These are phyloP conservation scores for Heliconius sara DNA, from an alignment of 2,888 invertebrate genomes.

Conservation along the genomic window DNA sequence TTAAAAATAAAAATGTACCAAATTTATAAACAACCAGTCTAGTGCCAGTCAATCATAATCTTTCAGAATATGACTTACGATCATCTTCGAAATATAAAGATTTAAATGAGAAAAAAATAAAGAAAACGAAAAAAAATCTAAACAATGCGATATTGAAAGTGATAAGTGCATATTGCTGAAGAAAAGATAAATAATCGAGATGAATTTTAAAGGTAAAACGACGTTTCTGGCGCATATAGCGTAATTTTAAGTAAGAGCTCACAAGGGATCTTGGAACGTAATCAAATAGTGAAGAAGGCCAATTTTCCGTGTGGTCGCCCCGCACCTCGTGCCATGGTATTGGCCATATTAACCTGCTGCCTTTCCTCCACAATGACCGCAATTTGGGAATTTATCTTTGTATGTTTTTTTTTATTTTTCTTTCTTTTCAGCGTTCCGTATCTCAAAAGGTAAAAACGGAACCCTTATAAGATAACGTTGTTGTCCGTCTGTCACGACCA, in stretches of 20 bases:
- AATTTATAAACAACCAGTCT: too few relatives aligned
- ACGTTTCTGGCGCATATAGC: slow-evolving; percentile 54
- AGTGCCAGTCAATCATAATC: too few relatives aligned
- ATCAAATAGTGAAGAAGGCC: slow-evolving; percentile 74
- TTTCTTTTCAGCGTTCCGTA: too few relatives aligned
- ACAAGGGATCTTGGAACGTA: slow-evolving; percentile 77
- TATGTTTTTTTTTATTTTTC: too few relatives aligned
- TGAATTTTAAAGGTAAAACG: slow-evolving; percentile 42
- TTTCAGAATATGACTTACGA: background rate
- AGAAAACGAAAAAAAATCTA: background rate
- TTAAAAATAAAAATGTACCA: background rate
- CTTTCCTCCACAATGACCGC: slow-evolving; percentile 60
- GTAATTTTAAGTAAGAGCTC: slow-evolving; percentile 60
- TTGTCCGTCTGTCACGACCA: too few relatives aligned
- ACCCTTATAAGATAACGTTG: too few relatives aligned
- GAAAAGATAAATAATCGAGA: slow-evolving; percentile 42
- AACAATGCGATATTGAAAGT: slow-evolving; percentile 11
- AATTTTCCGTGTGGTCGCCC: slow-evolving; percentile 79
- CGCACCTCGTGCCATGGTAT: slow-evolving; percentile 65
- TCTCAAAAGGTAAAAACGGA: too few relatives aligned
- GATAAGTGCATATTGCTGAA: slow-evolving; percentile 25
- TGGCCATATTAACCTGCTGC: slow-evolving; percentile 74
- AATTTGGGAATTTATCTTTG: slow-evolving; percentile 35
- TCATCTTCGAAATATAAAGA: background rate
- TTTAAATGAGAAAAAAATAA: background rate